Conservation (phyloP, 2,888 invertebrate species). For the Lomographa bimaculata region DNA sequence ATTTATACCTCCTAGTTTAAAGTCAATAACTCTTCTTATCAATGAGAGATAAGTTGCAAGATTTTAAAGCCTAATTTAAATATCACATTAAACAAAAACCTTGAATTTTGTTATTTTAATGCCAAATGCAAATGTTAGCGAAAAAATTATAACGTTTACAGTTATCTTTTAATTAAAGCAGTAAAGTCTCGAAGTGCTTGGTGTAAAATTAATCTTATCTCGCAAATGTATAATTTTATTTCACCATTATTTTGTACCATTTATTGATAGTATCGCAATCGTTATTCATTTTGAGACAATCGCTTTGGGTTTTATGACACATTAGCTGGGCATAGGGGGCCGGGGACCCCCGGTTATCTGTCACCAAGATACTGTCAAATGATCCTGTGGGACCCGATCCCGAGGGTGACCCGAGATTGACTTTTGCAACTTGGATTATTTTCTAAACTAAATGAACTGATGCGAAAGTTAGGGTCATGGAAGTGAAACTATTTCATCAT, state of each 20-base stretch:
- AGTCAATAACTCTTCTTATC: constrained; percentile 10
- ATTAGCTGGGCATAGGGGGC: constrained; percentile 59
- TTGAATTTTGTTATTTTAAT: constrained; percentile 2
- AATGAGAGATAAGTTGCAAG: too few relatives aligned
- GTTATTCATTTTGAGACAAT: constrained; percentile 69
- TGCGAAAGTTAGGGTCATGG: constrained; percentile 1
- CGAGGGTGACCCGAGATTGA: constrained; percentile 49
- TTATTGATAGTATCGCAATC: constrained; percentile 49
- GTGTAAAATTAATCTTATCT: constrained; percentile 38
- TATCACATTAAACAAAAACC: not conserved
- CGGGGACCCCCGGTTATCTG: constrained; percentile 60
- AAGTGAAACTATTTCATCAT: too few relatives aligned
- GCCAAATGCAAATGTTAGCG: not conserved
- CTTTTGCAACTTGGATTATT: constrained; percentile 35
- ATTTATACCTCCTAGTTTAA: too few relatives aligned
- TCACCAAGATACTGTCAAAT: constrained; percentile 74
- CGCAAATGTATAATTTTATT: constrained; percentile 46
- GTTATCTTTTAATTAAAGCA: constrained; percentile 13
- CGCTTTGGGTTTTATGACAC: constrained; percentile 76
- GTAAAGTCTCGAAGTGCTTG: constrained; percentile 7
- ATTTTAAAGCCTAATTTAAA: constrained; percentile 4
- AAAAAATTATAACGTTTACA: too few relatives aligned
- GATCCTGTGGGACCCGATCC: constrained; percentile 58
- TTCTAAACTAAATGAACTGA: constrained; percentile 17
- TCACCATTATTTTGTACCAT: too few relatives aligned